Evolutionary conservation across 2,888 invertebrate species (phyloP).

Genomic region (Drosophila meridiana): DNA sequence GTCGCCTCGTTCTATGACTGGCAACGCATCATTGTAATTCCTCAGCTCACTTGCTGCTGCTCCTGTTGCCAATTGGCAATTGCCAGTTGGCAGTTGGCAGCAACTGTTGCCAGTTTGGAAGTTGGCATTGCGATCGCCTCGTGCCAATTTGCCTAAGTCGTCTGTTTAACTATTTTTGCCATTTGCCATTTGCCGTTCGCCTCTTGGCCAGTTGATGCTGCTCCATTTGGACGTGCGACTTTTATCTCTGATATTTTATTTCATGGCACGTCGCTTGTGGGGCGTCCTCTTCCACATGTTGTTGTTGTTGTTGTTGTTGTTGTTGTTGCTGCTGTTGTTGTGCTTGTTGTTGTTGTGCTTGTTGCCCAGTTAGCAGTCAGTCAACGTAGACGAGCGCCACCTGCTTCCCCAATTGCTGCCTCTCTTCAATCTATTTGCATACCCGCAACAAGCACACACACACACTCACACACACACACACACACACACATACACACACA

Average conservation of each 20-base stretch:
- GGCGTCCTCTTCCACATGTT: slow-evolving; percentile 18
- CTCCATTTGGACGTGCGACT: slow-evolving; percentile 67
- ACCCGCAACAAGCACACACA: slow-evolving; percentile 7
- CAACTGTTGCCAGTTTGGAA: slow-evolving; percentile 22
- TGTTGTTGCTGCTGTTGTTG: slow-evolving; percentile 21
- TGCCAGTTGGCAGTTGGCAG: slow-evolving; percentile 14
- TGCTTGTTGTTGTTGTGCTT: slow-evolving; percentile 26
- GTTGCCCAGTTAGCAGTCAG: slow-evolving; percentile 52
- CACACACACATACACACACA: slow-evolving; percentile 8
- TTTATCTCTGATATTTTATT: slow-evolving; percentile 57
- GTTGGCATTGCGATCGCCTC: slow-evolving; percentile 47
- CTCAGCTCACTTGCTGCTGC: slow-evolving; percentile 59
- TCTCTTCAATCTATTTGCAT: slow-evolving; percentile 33
- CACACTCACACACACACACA: slow-evolving; percentile 13
- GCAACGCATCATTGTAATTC: slow-evolving; percentile 78
- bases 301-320: not conserved
- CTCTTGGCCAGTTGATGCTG: slow-evolving; percentile 56
- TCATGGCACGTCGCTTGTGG: slow-evolving; percentile 56
- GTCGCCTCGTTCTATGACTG: slow-evolving; percentile 74
- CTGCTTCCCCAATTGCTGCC: slow-evolving; percentile 32
- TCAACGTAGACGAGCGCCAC: slow-evolving; percentile 59
- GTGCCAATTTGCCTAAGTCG: slow-evolving; percentile 78
- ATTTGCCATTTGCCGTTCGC: slow-evolving; percentile 33
- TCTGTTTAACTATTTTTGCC: slow-evolving; percentile 76
- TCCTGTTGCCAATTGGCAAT: slow-evolving; percentile 31